Percentiles rank a stretch among this genome's conserved stretches.
Conservation (phyloP, 2,113 vertebrate species). For the Pomatorhinus ruficollis region DNA sequence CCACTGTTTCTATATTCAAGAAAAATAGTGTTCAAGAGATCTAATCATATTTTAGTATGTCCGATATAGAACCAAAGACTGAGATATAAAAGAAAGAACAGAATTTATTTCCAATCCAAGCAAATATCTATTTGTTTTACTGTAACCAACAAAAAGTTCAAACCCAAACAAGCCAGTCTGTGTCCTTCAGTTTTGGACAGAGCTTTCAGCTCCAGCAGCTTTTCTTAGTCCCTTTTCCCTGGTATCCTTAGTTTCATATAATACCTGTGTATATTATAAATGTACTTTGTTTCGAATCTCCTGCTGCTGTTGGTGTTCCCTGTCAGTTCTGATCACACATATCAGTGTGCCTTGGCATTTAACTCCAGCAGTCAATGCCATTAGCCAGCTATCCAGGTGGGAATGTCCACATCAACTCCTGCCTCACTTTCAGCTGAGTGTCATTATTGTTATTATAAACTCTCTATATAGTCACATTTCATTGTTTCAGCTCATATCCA, state of each 20-base stretch:
- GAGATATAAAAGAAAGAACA: background rate
- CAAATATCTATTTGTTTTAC: background rate
- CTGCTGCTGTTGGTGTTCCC: background rate
- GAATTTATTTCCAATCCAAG: background rate
- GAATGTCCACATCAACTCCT: background rate
- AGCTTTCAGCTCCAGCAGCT: background rate
- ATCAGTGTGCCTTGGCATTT: background rate
- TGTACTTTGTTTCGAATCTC: background rate
- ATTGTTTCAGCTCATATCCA: background rate
- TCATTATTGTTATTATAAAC: background rate
- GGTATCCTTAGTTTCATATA: background rate
- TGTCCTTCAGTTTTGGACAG: background rate
- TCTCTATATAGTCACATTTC: background rate
- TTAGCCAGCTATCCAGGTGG: background rate
- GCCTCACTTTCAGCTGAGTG: conserved; percentile 2
- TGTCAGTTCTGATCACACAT: background rate
- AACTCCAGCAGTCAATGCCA: conserved; percentile 10
- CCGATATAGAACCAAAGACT: background rate
- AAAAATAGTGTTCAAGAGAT: background rate
- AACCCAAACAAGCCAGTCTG: background rate
- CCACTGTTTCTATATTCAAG: background rate
- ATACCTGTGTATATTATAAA: background rate
- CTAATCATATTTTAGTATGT: background rate
- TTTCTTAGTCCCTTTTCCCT: background rate
- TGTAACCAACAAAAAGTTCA: background rate